Evolutionary conservation across 2,797 vertebrate species (phyloP), one percentile per base, ranked within the genome.

Genomic region (Ctenopoma multispine): DNA sequence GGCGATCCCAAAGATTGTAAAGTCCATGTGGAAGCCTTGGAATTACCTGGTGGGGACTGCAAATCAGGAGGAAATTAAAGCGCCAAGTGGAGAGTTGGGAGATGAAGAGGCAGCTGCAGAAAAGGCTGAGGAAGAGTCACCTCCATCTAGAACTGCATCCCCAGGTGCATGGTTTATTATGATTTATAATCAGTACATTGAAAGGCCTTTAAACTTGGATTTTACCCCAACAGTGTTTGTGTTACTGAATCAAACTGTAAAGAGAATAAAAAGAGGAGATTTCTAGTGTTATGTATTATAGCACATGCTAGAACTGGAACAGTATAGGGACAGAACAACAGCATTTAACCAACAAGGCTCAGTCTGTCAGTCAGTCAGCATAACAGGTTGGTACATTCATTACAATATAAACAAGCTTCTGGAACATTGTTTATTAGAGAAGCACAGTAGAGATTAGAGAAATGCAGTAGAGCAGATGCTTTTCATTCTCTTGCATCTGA

Each of bases 11-110:
- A 93, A 92, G 72, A 92, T 94, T 0, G 80, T 93, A 24, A 92
- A 89, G 62, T 94, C 94, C 14, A 83, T 94, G 20, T 95, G 92
- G 92, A 94, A 91, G 76, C 94, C 93, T 11, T 95, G 93, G 94
- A 92, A 86, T 80, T 94, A 94, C 76, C 82, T 94, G 53, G 69
- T 85, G 2, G 92, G 92, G 38, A 63, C 17, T 15, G 87, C 31
- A 13, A 80, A 80, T 3, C 86, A 86, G 62, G 70, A 73, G 5
- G 77, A 63, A 20, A 86, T 80, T 23, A 72, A 61, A 44, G 54
- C 57, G 17, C 77, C 81, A 1, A 77, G 34, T 24, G 78, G 1
- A 23, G 56, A 68, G 12, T 9, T 20, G 8, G 64, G 3, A n/a
- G 67, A 75, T 14, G 62, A 75, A 20, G 72, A 82, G 6, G 75